These are phyloP conservation scores for Daphoenositta chrysoptera DNA, from an alignment of 2,113 vertebrate genomes.

Conservation along the genomic window DNA sequence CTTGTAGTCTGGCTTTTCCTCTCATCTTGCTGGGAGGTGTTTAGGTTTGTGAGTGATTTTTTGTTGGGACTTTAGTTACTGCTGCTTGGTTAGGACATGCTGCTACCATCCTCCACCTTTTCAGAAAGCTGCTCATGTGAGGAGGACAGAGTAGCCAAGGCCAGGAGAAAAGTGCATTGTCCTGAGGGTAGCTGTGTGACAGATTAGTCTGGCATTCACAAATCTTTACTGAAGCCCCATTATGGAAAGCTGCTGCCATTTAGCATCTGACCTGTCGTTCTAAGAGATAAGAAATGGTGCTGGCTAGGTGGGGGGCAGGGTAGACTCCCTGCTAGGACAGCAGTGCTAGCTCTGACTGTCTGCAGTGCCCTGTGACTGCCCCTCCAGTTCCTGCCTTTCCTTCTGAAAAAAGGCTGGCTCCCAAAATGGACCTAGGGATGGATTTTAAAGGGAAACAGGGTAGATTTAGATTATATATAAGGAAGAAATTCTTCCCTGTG, in stretches of 20 bases:
- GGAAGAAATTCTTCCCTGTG: not conserved
- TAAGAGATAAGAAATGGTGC: not conserved
- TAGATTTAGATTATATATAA: not conserved
- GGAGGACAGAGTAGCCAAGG: not conserved
- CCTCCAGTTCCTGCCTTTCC: not conserved
- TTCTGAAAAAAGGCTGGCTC: not conserved
- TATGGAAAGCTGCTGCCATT: not conserved
- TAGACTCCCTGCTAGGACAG: not conserved
- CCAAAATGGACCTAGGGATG: not conserved
- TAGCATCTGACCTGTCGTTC: not conserved
- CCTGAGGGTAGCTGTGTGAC: rapidly evolving
- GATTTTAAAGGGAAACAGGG: not conserved
- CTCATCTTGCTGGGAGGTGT: not conserved
- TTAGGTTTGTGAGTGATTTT: not conserved
- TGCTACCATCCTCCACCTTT: not conserved
- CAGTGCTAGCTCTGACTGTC: not conserved
- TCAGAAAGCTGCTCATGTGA: not conserved
- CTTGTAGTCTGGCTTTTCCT: not conserved
- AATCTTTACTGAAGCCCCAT: not conserved
- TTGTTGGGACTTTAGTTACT: not conserved
- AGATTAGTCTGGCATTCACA: not conserved
- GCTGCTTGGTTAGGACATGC: not conserved
- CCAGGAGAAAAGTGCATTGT: not conserved
- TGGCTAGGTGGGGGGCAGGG: not conserved
- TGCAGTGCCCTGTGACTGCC: not conserved